Percentiles rank a stretch among this genome's conserved stretches.
Evolutionary conservation across 2,113 vertebrate genomes (phyloP).

Genomic region (Oryzias woworae): DNA sequence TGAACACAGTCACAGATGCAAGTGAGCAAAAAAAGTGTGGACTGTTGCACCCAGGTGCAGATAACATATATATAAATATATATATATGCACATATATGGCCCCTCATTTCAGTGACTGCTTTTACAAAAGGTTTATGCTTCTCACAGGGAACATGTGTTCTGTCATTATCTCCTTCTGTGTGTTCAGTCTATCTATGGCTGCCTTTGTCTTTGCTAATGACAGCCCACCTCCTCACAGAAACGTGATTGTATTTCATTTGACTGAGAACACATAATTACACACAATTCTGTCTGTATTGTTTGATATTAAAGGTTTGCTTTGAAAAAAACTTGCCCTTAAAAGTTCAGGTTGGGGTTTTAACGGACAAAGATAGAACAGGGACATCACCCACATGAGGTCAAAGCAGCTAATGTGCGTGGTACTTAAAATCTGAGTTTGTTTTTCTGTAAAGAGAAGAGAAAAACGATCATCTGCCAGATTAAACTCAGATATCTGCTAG

Average conservation of each 20-base stretch:
- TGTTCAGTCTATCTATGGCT: conserved; percentile 23
- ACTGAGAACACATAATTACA: conserved; percentile 27
- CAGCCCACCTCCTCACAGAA: conserved; percentile 1
- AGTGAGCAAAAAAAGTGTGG: neutral
- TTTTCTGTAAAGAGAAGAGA: too few relatives aligned
- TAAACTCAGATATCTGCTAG: too few relatives aligned
- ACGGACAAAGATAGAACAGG: neutral
- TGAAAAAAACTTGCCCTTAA: neutral
- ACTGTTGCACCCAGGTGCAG: neutral
- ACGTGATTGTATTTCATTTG: neutral
- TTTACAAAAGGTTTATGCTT: conserved; percentile 24
- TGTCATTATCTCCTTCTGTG: conserved; percentile 25
- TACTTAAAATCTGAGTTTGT: too few relatives aligned
- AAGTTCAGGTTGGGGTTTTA: neutral
- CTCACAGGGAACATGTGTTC: conserved; percentile 29
- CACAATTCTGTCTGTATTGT: conserved; percentile 7
- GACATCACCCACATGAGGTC: conserved; percentile 20
- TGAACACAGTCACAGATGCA: conserved; percentile 24
- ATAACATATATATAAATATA: neutral
- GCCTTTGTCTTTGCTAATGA: conserved; percentile 40
- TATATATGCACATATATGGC: neutral
- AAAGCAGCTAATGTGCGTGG: conserved; percentile 6
- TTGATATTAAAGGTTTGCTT: neutral
- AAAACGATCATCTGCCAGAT: too few relatives aligned
- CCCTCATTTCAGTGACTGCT: conserved; percentile 14